phyloP scores from a whole-genome alignment of 2,888 invertebrate species.

The Lochmaea crataegi region DNA sequence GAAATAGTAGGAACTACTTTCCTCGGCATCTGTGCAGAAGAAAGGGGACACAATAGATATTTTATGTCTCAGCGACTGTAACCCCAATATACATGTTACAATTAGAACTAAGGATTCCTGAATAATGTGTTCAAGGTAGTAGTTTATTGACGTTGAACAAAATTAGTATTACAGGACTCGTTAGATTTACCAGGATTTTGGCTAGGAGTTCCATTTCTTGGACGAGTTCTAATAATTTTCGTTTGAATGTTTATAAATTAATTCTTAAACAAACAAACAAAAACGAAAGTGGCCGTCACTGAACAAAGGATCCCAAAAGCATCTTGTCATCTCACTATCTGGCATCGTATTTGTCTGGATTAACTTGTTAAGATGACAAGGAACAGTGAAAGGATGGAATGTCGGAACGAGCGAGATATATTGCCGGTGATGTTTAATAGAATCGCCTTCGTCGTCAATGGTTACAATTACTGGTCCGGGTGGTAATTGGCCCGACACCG shows the following conservation, averaged over 20 bases:
- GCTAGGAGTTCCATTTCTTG: too few relatives aligned
- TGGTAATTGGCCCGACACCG: slow-evolving; percentile 53
- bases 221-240: too few relatives aligned
- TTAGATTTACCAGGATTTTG: too few relatives aligned
- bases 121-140: too few relatives aligned
- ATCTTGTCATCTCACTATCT: slow-evolving; percentile 45
- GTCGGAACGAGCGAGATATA: slow-evolving; percentile 44
- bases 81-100: too few relatives aligned
- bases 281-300: slow-evolving; percentile 16
- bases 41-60: too few relatives aligned
- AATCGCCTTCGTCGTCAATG: slow-evolving; percentile 50
- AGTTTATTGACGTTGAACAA: too few relatives aligned
- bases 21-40: too few relatives aligned
- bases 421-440: slow-evolving; percentile 47
- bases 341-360: slow-evolving; percentile 51
- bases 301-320: slow-evolving; percentile 20
- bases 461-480: slow-evolving; percentile 53
- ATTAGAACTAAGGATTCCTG: too few relatives aligned
- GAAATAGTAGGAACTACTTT: too few relatives aligned
- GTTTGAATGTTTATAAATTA: neutral
- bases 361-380: slow-evolving; percentile 52
- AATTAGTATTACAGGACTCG: too few relatives aligned
- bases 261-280: neutral
- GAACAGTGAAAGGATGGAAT: slow-evolving; percentile 48
- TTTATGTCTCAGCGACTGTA: too few relatives aligned